Conservation (phyloP, 2,888 invertebrate genomes). For the Drosophila siamana region DNA sequence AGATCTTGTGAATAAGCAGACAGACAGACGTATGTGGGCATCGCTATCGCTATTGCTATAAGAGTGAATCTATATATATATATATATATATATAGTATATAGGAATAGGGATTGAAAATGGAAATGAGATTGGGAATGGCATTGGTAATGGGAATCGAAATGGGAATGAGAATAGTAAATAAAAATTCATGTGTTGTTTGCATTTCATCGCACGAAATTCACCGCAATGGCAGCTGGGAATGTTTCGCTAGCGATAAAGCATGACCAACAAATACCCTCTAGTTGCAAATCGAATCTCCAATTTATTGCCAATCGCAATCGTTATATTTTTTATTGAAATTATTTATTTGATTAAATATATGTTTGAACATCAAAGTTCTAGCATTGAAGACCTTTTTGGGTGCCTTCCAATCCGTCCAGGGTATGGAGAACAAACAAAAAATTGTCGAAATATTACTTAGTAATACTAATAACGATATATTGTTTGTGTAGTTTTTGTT, state of each 20-base stretch:
- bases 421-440: constrained; percentile 28
- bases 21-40: constrained; percentile 11
- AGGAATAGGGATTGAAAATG: constrained; percentile 3
- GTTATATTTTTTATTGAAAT: no score
- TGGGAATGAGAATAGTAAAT: constrained; percentile 46
- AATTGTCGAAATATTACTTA: constrained; percentile 63
- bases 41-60: background rate
- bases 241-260: background rate
- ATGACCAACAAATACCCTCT: constrained; percentile 4
- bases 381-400: no score
- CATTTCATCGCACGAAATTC: constrained; percentile 36
- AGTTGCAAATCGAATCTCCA: no score
- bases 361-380: no score
- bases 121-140: constrained; percentile 6
- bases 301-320: no score
- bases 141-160: background rate
- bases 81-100: no score
- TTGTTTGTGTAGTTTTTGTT: constrained; percentile 37
- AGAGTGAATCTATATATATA: no score
- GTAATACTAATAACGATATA: constrained; percentile 67
- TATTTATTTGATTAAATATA: no score
- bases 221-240: constrained; percentile 5
- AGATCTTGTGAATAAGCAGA: constrained; percentile 28
- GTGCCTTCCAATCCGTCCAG: no score
- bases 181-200: constrained; percentile 44